Conservation (phyloP, 2,113 vertebrate species). For the Colistium nudipinnis region DNA sequence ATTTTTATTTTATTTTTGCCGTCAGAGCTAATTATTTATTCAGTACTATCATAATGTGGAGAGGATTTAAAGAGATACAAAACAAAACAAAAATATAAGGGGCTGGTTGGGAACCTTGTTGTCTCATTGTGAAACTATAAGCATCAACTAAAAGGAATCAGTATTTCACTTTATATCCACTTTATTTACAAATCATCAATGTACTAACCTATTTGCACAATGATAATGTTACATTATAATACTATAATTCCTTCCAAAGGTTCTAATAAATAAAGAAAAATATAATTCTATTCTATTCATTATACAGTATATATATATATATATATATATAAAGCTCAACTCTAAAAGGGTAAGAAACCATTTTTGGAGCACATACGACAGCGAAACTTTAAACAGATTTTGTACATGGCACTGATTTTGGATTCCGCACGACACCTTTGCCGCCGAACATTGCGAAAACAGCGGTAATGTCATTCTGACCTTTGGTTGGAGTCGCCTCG, state of each 20-base stretch:
- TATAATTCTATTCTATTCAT: too few relatives aligned
- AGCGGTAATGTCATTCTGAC: constrained; percentile 51
- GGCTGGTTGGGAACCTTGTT: neutral
- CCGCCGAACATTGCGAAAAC: constrained; percentile 34
- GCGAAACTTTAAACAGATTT: constrained; percentile 1
- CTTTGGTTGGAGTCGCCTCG: constrained; percentile 49
- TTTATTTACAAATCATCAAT: neutral
- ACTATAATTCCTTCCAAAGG: too few relatives aligned
- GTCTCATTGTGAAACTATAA: neutral
- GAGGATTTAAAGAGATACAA: too few relatives aligned
- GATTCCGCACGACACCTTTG: constrained; percentile 15
- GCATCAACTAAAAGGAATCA: neutral
- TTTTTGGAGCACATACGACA: neutral
- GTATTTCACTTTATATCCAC: neutral
- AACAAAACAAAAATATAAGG: neutral
- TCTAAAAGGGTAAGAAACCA: neutral
- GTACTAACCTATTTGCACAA: neutral
- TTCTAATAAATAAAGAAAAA: too few relatives aligned
- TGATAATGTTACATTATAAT: too few relatives aligned
- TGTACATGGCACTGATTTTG: neutral
- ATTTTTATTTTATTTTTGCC: too few relatives aligned
- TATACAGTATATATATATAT: too few relatives aligned
- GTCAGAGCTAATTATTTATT: too few relatives aligned
- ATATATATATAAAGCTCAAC: neutral
- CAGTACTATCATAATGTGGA: too few relatives aligned